Evolutionary conservation across 2,113 vertebrate genomes (phyloP).

Genomic region (Myotis brandtii): DNA sequence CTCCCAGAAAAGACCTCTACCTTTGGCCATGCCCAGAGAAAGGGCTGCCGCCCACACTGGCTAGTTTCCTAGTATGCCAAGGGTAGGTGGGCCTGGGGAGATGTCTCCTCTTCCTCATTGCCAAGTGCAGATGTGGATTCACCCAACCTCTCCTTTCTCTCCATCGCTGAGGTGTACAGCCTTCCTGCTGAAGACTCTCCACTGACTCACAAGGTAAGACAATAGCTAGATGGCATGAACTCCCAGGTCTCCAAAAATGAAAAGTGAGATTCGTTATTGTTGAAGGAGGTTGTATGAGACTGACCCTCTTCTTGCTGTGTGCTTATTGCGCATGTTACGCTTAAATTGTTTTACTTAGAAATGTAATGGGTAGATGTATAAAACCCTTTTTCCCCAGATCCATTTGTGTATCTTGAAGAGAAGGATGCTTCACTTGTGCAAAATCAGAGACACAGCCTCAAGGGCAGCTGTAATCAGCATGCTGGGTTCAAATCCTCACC

Average conservation of each 20-base stretch:
- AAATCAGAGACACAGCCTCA: background rate
- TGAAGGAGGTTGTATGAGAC: background rate
- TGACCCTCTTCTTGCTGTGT: background rate
- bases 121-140: background rate
- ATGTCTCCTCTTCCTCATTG: background rate
- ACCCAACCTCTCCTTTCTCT: background rate
- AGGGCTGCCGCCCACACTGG: background rate
- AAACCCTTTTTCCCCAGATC: background rate
- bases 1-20: background rate
- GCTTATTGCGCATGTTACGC: background rate
- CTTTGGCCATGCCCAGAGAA: background rate
- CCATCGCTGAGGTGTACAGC: background rate
- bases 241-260: background rate
- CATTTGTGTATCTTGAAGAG: background rate
- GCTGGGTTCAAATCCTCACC: background rate
- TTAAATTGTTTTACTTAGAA: constrained; percentile 20
- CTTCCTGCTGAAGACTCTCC: background rate
- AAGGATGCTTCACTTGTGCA: background rate
- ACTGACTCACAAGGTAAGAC: background rate
- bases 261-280: background rate
- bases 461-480: background rate
- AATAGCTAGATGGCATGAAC: background rate
- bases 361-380: background rate
- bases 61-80: background rate
- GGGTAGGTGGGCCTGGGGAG: background rate